Percentiles rank a stretch among this genome's conserved stretches.
Evolutionary conservation across 2,113 vertebrate species (phyloP).

Genomic region (Lophotis ruficrista): DNA sequence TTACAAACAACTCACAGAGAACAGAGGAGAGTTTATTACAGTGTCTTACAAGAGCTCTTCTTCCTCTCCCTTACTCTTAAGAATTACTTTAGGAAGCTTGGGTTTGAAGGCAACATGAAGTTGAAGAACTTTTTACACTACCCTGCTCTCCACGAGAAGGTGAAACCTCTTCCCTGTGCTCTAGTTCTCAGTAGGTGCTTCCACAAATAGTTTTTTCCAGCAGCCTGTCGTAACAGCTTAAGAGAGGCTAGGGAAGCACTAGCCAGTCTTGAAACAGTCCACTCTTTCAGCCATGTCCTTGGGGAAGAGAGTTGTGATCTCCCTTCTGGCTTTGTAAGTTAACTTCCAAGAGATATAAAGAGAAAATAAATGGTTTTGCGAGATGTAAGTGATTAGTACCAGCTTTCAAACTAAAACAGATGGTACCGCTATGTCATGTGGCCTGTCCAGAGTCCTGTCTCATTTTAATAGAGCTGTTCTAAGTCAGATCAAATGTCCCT

Average conservation of each 20-base stretch:
- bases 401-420: neutral
- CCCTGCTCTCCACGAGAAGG: neutral
- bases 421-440: neutral
- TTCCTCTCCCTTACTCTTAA: constrained; percentile 1
- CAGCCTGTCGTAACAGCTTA: neutral
- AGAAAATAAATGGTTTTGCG: neutral
- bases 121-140: neutral
- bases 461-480: neutral
- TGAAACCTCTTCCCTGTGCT: neutral
- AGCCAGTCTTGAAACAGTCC: neutral
- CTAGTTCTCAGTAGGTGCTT: neutral
- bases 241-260: neutral
- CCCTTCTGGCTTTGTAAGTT: neutral
- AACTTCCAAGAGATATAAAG: neutral
- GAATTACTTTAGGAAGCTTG: neutral
- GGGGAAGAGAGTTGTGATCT: neutral
- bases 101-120: constrained; percentile 1
- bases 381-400: neutral
- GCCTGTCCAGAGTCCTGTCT: neutral
- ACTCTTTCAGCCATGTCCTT: neutral
- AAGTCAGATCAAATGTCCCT: neutral
- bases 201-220: neutral
- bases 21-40: constrained; percentile 23
- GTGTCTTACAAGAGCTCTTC: constrained; percentile 32
- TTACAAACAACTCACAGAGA: constrained; percentile 44